phyloP scores from a whole-genome alignment of 2,888 invertebrate genomes.

The Andrena bucephala region DNA sequence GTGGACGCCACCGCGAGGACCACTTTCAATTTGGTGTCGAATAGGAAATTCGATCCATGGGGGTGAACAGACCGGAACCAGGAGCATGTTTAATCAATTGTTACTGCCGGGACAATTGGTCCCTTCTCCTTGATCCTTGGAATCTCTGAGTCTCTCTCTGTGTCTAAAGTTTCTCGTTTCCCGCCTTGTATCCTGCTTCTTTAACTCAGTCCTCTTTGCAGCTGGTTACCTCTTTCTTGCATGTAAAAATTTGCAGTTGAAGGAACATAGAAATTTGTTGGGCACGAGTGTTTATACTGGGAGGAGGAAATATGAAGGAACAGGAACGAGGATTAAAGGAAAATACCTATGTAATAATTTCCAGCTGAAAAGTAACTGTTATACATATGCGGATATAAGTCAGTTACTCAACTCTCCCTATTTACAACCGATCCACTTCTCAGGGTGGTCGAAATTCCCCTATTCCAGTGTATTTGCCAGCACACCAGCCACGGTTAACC shows the following conservation, averaged over 20 bases:
- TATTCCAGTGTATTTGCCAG: background rate
- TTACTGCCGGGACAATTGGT: conserved; percentile 39
- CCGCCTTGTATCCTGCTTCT: background rate
- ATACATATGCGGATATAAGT: no score
- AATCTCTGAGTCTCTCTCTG: background rate
- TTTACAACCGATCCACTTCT: background rate
- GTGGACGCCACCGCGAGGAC: conserved; percentile 37
- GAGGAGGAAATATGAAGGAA: no score
- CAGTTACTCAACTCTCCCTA: background rate
- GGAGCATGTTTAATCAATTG: conserved; percentile 57
- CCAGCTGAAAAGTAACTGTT: no score
- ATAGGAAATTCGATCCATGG: conserved; percentile 49
- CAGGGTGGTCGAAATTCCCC: background rate
- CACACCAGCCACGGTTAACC: background rate
- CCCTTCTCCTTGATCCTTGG: conserved; percentile 25
- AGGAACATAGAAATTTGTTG: no score
- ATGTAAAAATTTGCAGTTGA: no score
- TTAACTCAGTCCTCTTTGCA: background rate
- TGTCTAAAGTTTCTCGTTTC: background rate
- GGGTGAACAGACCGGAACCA: background rate
- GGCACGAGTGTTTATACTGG: no score
- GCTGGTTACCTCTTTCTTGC: background rate
- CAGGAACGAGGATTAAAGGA: no score
- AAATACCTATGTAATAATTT: no score
- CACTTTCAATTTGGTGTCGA: conserved; percentile 58